Base-by-base conservation (phyloP, 2,888 invertebrate species). In the Eupithecia exiguata region DNA sequence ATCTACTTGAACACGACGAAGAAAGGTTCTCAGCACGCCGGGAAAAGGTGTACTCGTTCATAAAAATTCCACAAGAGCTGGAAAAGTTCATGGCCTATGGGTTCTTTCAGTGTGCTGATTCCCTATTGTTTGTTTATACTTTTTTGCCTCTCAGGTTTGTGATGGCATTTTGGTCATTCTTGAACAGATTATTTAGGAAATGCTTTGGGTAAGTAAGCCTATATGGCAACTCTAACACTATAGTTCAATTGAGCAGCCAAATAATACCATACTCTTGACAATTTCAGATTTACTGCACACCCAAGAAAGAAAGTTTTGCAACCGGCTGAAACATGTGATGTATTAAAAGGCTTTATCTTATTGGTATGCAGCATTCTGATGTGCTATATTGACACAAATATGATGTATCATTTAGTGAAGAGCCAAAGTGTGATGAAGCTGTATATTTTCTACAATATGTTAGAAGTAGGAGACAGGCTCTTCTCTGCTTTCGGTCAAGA, bases 401-500 rank as follows among this genome's bases (percentile, higher is more conserved):
- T 99, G 95, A 97, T 99, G 95, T 99, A 99, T 92, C 99, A 99
- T 91, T 95, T 99, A 84, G 97, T 98, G 66, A 98, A 98, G 89
- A 99, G 99, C 84, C 99, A 99, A 88, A 99, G 99, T 80, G 99
- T 99, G 78, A 99, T 99, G 91, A 99, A 99, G 88, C 94, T 99
- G 80, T 99, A 99, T 88, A 99, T 99, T 88, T 99, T 99, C 94
- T 99, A 98, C 91, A 99, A 99, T 90, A 99, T 99, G 99, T 94
- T 99, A 75, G 99, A 99, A 95, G 99, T 99, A 69, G 99, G 98
- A 18, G 99, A 99, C 92, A 95, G 99, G 78, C 93, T 99, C 80
- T 97, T 99, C 87, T 99, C 99, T 74, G 98, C 98, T 46, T 98
- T 99, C 93, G 99, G 99, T 0, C 99, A 99, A 93, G 99, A 99